These are phyloP conservation scores for Danio jaintianensis DNA, from an alignment of 2,797 vertebrate genomes.

Conservation along the genomic window DNA sequence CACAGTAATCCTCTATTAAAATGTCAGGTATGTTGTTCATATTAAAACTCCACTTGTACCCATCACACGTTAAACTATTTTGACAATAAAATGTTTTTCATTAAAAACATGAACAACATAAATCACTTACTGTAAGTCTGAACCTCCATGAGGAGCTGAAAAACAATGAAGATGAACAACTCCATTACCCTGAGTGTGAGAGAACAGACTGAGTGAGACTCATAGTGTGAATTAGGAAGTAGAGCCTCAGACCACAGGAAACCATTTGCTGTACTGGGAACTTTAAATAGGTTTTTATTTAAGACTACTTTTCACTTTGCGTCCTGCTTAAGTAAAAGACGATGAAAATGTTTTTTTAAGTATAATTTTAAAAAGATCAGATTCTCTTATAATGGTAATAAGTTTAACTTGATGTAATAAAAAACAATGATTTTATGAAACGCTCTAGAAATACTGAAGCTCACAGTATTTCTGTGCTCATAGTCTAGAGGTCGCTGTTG, in stretches of 20 bases:
- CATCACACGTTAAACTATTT: not conserved
- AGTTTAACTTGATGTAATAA: too few species aligned
- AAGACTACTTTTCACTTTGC: too few species aligned
- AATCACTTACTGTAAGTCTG: not conserved
- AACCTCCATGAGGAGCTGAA: not conserved
- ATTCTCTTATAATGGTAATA: too few species aligned
- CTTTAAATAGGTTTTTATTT: too few species aligned
- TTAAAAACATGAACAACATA: not conserved
- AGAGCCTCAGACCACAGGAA: not conserved
- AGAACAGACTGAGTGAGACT: not conserved
- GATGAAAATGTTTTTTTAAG: too few species aligned
- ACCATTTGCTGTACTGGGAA: not conserved
- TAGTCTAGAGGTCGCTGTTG: not conserved
- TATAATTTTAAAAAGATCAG: too few species aligned
- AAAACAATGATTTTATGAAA: too few species aligned
- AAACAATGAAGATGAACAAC: not conserved
- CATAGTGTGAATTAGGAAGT: not conserved
- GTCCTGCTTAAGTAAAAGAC: too few species aligned
- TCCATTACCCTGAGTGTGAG: too few species aligned
- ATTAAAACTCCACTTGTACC: not conserved
- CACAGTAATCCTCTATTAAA: not conserved
- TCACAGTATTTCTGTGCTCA: too few species aligned
- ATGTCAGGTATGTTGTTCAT: not conserved
- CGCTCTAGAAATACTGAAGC: too few species aligned
- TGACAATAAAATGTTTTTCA: not conserved